Conservation (phyloP, 2,888 invertebrate genomes). For the Caenorhabditis sp. region DNA sequence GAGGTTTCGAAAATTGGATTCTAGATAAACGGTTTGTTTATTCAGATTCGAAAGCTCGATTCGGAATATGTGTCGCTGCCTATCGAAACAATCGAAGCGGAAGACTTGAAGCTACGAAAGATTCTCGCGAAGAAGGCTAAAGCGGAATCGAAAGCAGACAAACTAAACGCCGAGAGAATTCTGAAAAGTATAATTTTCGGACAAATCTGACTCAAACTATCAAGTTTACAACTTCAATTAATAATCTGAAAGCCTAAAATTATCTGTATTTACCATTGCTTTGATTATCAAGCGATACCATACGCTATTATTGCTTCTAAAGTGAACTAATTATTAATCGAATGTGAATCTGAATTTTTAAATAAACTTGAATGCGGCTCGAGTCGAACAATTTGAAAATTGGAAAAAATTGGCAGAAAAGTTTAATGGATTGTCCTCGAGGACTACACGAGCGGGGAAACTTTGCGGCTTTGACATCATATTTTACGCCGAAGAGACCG, state of each 20-base stretch:
- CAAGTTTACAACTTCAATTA: background rate
- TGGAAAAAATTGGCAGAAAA: constrained; percentile 17
- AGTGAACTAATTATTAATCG: constrained; percentile 24
- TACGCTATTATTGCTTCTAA: constrained; percentile 46
- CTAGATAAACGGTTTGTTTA: background rate
- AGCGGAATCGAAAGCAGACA: constrained; percentile 5
- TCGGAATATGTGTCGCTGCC: constrained; percentile 10
- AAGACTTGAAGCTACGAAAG: constrained; percentile 5
- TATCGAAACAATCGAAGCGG: constrained; percentile 8
- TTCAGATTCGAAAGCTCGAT: constrained; percentile 30
- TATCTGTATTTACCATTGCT: constrained; percentile 9
- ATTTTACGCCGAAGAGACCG: constrained; percentile 25
- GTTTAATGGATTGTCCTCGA: constrained; percentile 18
- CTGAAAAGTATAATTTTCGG: constrained; percentile 8
- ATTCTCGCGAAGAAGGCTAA: constrained; percentile 8
- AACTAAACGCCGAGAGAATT: constrained; percentile 10
- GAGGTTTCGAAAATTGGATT: background rate
- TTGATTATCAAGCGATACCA: constrained; percentile 5
- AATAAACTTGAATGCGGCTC: background rate
- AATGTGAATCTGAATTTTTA: background rate
- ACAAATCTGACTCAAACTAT: background rate
- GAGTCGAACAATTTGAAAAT: background rate
- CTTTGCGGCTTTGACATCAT: background rate
- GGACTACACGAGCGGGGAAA: constrained; percentile 11
- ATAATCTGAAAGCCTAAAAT: constrained; percentile 25